phyloP scores from a whole-genome alignment of 1,140 invertebrate species.

The Araneus ventricosus region DNA sequence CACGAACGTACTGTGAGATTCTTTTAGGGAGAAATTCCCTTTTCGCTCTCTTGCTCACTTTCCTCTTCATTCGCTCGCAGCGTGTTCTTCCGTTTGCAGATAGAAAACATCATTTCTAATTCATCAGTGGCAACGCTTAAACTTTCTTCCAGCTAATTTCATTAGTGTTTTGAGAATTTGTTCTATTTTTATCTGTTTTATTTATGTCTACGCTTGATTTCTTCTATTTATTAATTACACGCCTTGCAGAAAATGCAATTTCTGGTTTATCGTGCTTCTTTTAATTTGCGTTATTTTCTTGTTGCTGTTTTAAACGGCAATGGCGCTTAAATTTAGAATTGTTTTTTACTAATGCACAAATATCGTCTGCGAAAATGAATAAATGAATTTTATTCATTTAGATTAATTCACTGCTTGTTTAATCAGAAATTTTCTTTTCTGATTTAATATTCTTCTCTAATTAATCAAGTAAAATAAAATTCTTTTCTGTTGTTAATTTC shows the following conservation, averaged over 20 bases:
- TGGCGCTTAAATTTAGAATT: too few relatives aligned
- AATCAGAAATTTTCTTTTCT: too few relatives aligned
- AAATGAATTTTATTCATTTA: too few relatives aligned
- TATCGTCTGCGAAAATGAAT: too few relatives aligned
- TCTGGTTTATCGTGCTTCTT: not conserved
- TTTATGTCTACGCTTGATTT: not conserved
- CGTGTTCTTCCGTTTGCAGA: not conserved
- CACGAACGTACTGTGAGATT: not conserved
- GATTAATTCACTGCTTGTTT: too few relatives aligned
- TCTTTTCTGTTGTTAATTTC: too few relatives aligned
- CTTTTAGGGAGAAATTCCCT: not conserved
- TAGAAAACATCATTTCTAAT: slow-evolving; percentile 4
- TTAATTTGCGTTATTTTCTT: too few relatives aligned
- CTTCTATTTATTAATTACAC: slow-evolving; percentile 2
- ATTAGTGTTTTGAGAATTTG: slow-evolving; percentile 6
- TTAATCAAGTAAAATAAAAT: too few relatives aligned
- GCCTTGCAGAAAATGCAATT: not conserved
- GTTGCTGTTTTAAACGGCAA: too few relatives aligned
- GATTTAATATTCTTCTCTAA: too few relatives aligned
- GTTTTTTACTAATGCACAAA: too few relatives aligned
- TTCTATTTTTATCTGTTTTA: not conserved
- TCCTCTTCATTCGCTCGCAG: not conserved
- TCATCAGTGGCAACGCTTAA: slow-evolving; percentile 1
- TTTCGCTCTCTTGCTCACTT: not conserved
- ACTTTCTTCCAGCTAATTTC: slow-evolving; percentile 24